phyloP scores from a whole-genome alignment of 2,797 vertebrate genomes.

The Thaleichthys pacificus region DNA sequence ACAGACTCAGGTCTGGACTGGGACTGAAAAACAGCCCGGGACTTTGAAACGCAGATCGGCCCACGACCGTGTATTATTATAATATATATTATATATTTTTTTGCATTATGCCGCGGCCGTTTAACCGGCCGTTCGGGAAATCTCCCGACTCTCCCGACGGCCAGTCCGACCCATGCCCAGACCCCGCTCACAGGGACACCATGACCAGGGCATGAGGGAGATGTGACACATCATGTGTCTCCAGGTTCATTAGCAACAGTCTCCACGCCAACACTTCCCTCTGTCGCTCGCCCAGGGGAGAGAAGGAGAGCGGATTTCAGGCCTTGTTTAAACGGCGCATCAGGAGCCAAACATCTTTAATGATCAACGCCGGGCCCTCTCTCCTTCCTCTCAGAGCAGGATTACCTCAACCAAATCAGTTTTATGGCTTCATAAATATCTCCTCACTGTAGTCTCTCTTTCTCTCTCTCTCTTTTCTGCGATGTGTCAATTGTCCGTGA shows the following conservation, averaged over 20 bases:
- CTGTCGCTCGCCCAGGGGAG: slow-evolving; percentile 42
- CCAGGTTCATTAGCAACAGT: slow-evolving; percentile 61
- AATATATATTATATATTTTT: no score
- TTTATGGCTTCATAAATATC: slow-evolving; percentile 68
- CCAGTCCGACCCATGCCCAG: no score
- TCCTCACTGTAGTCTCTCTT: slow-evolving; percentile 44
- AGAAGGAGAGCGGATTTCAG: slow-evolving; percentile 50
- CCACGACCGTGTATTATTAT: no score
- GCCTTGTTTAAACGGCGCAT: slow-evolving; percentile 62
- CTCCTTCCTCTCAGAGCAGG: slow-evolving; percentile 55
- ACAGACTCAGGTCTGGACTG: slow-evolving; percentile 18
- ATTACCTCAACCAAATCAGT: slow-evolving; percentile 67
- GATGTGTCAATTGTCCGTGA: slow-evolving; percentile 36
- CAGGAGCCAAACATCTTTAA: slow-evolving; percentile 53
- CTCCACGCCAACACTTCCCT: slow-evolving; percentile 51
- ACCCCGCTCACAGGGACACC: slow-evolving; percentile 37
- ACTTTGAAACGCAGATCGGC: no score
- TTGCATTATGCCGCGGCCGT: no score
- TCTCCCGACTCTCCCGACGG: no score
- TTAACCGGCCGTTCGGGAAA: no score
- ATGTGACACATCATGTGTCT: slow-evolving; percentile 54
- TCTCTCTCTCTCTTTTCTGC: not conserved
- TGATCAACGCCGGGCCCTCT: slow-evolving; percentile 57
- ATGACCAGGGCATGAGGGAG: slow-evolving; percentile 58
- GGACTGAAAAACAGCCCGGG: no score